Evolutionary conservation across 2,797 vertebrate species (phyloP).

Genomic region (Pipistrellus pipistrellus): DNA sequence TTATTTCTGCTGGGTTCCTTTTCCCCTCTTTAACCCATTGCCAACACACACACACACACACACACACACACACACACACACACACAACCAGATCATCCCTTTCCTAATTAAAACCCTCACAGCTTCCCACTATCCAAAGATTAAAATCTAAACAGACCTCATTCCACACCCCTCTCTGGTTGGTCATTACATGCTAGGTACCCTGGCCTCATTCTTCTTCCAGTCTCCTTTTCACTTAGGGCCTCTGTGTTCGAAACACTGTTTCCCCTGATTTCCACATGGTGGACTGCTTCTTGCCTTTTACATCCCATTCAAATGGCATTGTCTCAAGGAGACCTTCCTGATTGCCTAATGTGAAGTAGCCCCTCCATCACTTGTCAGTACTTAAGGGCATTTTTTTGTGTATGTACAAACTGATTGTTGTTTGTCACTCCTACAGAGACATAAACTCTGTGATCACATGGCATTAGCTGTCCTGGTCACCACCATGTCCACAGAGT

Average conservation of each 20-base stretch:
- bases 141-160: conserved; percentile 55
- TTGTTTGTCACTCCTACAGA: background rate
- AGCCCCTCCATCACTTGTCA: background rate
- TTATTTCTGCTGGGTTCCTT: background rate
- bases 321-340: background rate
- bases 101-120: conserved; percentile 18
- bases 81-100: background rate
- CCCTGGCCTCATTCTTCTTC: background rate
- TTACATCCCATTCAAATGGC: background rate
- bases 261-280: background rate
- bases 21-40: background rate
- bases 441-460: background rate
- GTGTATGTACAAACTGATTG: background rate
- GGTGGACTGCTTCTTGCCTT: background rate
- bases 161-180: background rate
- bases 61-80: background rate
- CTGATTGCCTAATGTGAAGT: background rate
- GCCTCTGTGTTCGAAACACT: background rate
- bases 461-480: background rate
- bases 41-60: background rate
- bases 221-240: background rate
- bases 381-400: conserved; percentile 11
- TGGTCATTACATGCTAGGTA: background rate
- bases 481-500: background rate
- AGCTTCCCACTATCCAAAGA: background rate